Conservation (phyloP, 2,797 vertebrate genomes). For the Artibeus jamaicensis region DNA sequence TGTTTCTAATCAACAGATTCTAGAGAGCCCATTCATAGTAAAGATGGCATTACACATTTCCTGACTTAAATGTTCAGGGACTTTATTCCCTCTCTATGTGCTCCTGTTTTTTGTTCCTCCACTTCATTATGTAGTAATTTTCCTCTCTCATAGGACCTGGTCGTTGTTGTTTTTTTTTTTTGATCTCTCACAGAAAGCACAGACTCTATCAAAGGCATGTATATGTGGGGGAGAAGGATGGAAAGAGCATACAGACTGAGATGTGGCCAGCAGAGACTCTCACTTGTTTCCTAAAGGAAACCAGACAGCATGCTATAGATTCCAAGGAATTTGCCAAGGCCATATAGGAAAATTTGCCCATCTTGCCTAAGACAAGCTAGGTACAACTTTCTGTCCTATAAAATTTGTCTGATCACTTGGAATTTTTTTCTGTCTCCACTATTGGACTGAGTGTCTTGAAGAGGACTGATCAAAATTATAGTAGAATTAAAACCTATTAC, state of each 20-base stretch:
- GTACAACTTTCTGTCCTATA: neutral
- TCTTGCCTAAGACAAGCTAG: neutral
- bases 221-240: neutral
- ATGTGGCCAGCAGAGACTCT: neutral
- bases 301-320: neutral
- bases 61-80: neutral
- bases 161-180: too few species aligned
- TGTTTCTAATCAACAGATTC: neutral
- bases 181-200: neutral
- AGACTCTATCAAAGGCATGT: neutral
- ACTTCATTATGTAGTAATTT: neutral
- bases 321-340: neutral
- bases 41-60: neutral
- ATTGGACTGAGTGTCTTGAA: neutral
- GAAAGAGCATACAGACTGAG: neutral
- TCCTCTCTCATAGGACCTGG: neutral
- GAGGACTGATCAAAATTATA: neutral
- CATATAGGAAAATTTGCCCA: neutral
- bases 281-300: neutral
- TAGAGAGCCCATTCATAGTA: neutral
- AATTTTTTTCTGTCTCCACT: neutral
- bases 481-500: neutral
- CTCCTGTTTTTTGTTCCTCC: neutral
- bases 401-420: neutral
- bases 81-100: neutral